These are phyloP conservation scores for Dichetophora obliterata DNA, from an alignment of 2,888 invertebrate species.

Conservation along the genomic window DNA sequence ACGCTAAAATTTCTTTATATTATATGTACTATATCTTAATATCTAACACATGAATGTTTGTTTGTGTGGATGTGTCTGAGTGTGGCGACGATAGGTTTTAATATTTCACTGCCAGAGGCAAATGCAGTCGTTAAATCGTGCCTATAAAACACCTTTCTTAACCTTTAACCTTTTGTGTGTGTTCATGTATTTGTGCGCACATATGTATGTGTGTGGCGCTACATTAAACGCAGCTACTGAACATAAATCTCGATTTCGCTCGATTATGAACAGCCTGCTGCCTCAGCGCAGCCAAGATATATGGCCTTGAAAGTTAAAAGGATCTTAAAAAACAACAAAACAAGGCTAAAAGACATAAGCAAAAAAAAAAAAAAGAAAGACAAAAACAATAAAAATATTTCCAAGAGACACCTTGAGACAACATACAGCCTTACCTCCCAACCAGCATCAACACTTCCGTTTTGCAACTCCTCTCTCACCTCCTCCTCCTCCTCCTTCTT, in stretches of 20 bases:
- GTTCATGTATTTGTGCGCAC: background rate
- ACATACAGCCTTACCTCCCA: background rate
- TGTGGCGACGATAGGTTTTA: background rate
- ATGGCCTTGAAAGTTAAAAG: background rate
- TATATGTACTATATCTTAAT: too few species aligned
- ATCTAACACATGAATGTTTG: too few species aligned
- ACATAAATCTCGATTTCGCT: constrained; percentile 26
- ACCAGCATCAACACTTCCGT: background rate
- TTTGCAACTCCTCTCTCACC: background rate
- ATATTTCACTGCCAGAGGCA: constrained; percentile 23
- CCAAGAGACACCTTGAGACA: background rate
- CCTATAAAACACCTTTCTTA: constrained; percentile 28
- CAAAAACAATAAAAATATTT: background rate
- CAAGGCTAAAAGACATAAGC: background rate
- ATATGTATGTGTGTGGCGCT: background rate
- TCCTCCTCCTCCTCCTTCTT: too few species aligned
- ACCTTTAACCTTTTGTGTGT: constrained; percentile 15
- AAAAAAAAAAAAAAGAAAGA: background rate
- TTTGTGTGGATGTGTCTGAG: too few species aligned
- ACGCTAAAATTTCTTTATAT: too few species aligned
- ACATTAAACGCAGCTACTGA: constrained; percentile 30
- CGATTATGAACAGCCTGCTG: constrained; percentile 27
- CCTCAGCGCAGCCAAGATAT: background rate
- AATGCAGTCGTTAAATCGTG: constrained; percentile 23
- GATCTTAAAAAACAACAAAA: background rate